A percentile compares a stretch with the other conserved stretches of the same genome.
phyloP scores from a whole-genome alignment of 2,113 vertebrate genomes.

The Chaetodon trifascialis region DNA sequence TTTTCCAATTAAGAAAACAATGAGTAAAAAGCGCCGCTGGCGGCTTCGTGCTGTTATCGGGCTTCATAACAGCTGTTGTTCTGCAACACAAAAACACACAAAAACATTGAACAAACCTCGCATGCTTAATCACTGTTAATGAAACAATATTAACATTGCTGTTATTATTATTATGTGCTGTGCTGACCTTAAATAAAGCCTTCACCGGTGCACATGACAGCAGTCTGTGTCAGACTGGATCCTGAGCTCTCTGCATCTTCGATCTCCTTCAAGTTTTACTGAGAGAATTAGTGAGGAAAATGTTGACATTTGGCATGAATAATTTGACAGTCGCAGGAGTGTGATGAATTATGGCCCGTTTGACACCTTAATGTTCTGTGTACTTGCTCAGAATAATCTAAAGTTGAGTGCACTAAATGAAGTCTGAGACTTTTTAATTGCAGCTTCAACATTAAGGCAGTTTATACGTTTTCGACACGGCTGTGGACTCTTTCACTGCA shows the following conservation, averaged over 20 bases:
- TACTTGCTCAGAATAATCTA: slow-evolving; percentile 46
- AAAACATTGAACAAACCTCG: background rate
- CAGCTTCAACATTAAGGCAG: background rate
- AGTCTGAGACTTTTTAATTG: slow-evolving; percentile 16
- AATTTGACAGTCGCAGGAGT: slow-evolving; percentile 61
- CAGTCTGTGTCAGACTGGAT: background rate
- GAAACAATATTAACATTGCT: background rate
- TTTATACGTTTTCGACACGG: slow-evolving; percentile 12
- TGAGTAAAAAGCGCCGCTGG: background rate
- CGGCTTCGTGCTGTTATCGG: background rate
- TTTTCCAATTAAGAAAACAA: slow-evolving; percentile 9
- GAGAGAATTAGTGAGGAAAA: slow-evolving; percentile 40
- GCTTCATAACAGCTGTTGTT: background rate
- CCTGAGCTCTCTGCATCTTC: background rate
- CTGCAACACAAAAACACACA: background rate
- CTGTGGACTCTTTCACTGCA: too few species aligned
- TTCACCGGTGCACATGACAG: too few species aligned
- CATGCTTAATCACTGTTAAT: background rate
- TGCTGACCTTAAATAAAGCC: background rate
- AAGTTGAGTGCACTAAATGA: slow-evolving; percentile 38
- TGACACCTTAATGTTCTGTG: slow-evolving; percentile 71
- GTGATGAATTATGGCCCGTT: slow-evolving; percentile 69
- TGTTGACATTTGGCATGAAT: slow-evolving; percentile 67
- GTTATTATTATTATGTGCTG: background rate
- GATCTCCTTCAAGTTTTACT: slow-evolving; percentile 25